Base-by-base conservation (phyloP, 2,113 vertebrate genomes). In the Phycodurus eques region DNA sequence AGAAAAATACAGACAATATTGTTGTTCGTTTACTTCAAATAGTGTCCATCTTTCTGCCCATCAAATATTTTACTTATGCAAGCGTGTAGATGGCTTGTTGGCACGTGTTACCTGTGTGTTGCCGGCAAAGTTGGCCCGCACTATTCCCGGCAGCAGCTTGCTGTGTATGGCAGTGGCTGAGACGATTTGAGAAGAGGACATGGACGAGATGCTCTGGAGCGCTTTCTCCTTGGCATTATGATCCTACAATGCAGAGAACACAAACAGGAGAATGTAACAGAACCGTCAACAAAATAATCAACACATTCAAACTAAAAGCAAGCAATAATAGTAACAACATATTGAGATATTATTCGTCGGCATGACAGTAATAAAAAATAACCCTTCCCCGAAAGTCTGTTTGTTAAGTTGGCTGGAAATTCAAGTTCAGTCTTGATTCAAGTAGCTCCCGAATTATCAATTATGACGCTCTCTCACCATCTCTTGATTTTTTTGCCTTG, bases 141-240 rank as follows among this genome's bases (percentile, higher is more conserved):
- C 95, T 67, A 98, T 95, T 70, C 96, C 97, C 20, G 96, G 95
- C 89, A 99, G 94, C 88, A 99, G 94, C 86, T 99, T 99, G 94
- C 94, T 99, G 94, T 99, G 98, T 84, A 99, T 98, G 87, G 96
- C 95, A 10, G 97, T 98, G 86, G 98, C 96, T 0, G 98, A 98
- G 85, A 99, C 96, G 68, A 99, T 99, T 93, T 99, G 98, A 76
- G 98, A 96, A 19, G 98, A 98, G 62, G 98, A 99, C 97, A 99
- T 98, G 90, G 95, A 95, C 33, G 97, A 97, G 95, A 99, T 98
- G 92, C 98, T 97, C 90, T 98, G 96, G 82, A 99, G 92, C 75
- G 96, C 96, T 88, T 99, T 99, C 83, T 98, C 97, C 94, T 99
- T 99, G 74, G 95, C 94, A 64, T 92, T 97, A 91, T 98, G 97